Conservation (phyloP, 2,797 vertebrate species). For the Liasis olivaceus region DNA sequence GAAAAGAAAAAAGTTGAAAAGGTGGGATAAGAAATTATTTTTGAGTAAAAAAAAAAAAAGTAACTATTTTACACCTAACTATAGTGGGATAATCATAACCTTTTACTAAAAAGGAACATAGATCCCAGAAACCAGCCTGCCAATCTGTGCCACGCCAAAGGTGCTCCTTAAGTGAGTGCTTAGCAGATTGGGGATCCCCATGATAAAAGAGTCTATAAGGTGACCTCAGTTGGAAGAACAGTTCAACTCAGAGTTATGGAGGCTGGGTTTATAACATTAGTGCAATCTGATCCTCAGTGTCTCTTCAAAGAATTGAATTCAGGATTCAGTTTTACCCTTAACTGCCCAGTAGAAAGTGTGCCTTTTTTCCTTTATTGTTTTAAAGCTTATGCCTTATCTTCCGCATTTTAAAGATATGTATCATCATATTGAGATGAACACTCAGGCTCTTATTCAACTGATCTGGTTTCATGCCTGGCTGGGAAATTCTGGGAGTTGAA, state of each 20-base stretch:
- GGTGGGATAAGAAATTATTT: background rate
- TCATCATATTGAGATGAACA: no score
- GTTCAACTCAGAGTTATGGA: background rate
- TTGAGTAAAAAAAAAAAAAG: background rate
- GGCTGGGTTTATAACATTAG: background rate
- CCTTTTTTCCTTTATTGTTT: no score
- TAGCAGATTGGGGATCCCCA: background rate
- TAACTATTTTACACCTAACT: background rate
- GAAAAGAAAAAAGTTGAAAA: background rate
- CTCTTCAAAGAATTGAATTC: background rate
- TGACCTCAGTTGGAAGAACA: background rate
- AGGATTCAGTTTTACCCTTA: no score
- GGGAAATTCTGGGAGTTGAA: no score
- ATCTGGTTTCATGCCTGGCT: no score
- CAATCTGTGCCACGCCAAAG: background rate
- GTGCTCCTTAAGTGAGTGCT: background rate
- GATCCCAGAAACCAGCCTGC: background rate
- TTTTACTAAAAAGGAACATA: background rate
- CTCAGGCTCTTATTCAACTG: no score
- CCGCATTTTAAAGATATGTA: no score
- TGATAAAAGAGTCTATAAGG: background rate
- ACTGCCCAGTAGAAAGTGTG: no score
- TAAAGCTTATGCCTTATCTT: no score
- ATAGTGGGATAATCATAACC: background rate
- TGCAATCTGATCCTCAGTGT: background rate